Base-by-base conservation (phyloP, 2,888 invertebrate species). In the Nudaria mundana region DNA sequence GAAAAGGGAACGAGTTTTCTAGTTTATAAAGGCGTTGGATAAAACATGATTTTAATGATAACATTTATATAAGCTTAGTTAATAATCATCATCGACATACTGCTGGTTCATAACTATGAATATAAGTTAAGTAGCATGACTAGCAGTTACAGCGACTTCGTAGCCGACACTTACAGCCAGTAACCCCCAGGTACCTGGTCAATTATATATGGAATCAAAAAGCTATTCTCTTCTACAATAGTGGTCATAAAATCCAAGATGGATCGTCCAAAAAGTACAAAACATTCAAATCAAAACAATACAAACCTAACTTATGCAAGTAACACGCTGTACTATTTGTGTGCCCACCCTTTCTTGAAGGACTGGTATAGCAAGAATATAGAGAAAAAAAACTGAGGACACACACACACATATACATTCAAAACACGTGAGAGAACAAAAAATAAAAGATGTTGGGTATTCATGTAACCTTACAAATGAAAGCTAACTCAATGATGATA, bases 271-370 rank as follows among this genome's bases (percentile, higher is more conserved):
- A 58, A 61, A 44, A 42, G 44, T 43, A 55, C 45, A 57, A 58
- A 57, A 52, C 44, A 42, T 31, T 35, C 42, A 47, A 50, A 59
- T 59, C 50, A 61, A 61, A 62, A 59, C 59, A 62, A 59, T 55
- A 56, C 53, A 56, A 53, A 41, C 39, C 59, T 58, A 56, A 50
- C 63, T 56, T 59, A 63, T 58, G 52, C 57, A 60, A 56, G 61
- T 66, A 60, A 62, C 52, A 61, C 55, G 52, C 48, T 53, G 52
- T 60, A 66, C 61, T 63, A 64, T 65, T 60, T 56, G 65, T 67
- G 59, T 64, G 49, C 64, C 56, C 64, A 70, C 69, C 69, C 69
- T 66, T 66, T 67, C 61, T 56, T 44, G 56, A 44, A 46, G 56
- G 54, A 65, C 64, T 62, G 54, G 64, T 53, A 51, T 46, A 58